Conservation (phyloP, 2,797 vertebrate species). For the Trichosurus vulpecula region DNA sequence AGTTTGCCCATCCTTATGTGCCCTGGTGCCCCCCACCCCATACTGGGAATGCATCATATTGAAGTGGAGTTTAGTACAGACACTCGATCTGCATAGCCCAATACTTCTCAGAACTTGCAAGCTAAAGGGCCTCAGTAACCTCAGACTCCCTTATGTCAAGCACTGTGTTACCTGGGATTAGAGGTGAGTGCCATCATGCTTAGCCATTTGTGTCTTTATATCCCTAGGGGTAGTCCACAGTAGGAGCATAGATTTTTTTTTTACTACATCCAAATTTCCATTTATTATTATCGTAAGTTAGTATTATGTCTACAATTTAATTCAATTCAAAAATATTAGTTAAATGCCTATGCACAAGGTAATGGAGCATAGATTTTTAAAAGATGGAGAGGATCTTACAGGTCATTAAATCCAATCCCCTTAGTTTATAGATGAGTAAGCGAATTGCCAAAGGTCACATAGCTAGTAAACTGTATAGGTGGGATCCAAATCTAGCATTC, state of each 20-base stretch:
- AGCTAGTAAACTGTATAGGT: not conserved
- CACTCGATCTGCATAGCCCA: not conserved
- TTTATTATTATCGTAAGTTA: no score
- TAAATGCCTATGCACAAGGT: no score
- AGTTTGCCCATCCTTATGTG: not conserved
- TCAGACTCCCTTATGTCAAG: no score
- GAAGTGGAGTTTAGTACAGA: not conserved
- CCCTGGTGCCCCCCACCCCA: not conserved
- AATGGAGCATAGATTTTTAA: not conserved
- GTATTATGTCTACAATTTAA: no score
- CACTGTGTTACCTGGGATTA: no score
- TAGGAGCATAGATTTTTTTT: no score
- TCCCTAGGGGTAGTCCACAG: not conserved
- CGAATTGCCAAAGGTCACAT: not conserved
- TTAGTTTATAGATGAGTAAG: not conserved
- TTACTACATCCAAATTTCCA: no score
- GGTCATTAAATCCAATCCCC: not conserved
- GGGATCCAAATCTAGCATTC: not conserved
- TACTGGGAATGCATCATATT: not conserved
- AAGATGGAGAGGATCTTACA: not conserved
- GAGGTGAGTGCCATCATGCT: not conserved
- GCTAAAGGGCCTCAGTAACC: not conserved
- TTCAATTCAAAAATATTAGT: no score
- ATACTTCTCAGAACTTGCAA: not conserved
- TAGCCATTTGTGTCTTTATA: not conserved